Base-by-base conservation (phyloP, 2,888 invertebrate species). In the Sinohyriopsis cumingii region DNA sequence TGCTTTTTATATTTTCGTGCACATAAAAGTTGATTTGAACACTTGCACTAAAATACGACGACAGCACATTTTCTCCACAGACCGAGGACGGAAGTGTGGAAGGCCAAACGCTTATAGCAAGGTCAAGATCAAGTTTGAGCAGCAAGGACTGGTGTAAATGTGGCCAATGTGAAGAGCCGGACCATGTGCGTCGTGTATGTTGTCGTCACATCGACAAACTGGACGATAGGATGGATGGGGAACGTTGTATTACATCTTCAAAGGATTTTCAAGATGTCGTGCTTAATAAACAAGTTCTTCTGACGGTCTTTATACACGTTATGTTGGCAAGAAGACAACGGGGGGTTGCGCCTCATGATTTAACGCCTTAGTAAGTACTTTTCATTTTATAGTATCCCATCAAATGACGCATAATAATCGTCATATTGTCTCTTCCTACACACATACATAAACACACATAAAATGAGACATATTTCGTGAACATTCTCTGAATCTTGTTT, bases 1-100 rank as follows among this genome's bases (percentile, higher is more conserved):
- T 55, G 28, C 55, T 45, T 55, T 56, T 56, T 55, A 55, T 55
- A 56, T 20, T 28, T 65, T 65, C 59, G 65, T 59, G 65, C 25
- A 65, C 59, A 33, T 56, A 45, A 45, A 33, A 45, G 45, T 45
- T 45, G 45, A 45, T 45, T 45, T 61, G 66, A 67, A 73, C 75
- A 74, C 76, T 65, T 77, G 77, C 76, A 80, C 80, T 80, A 81
- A 73, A 81, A 78, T 81, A 81, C 81, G 77, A 77, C 68, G 74
- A 71, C 64, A 77, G 79, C 69, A 61, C 56, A 45, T 71, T 71
- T 72, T 73, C 76, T 77, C 77, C 78, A 72, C 81, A 81, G 81
- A 78, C 79, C 70, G 77, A 77, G 25, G 79, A 81, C 64, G 76
- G 80, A 54, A 73, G 69, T 56, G 69, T 75, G 57, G 81, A 81